Percentiles rank a stretch among this genome's conserved stretches.
These are phyloP conservation scores for Verasper variegatus DNA, from an alignment of 2,113 vertebrate species.

Conservation along the genomic window DNA sequence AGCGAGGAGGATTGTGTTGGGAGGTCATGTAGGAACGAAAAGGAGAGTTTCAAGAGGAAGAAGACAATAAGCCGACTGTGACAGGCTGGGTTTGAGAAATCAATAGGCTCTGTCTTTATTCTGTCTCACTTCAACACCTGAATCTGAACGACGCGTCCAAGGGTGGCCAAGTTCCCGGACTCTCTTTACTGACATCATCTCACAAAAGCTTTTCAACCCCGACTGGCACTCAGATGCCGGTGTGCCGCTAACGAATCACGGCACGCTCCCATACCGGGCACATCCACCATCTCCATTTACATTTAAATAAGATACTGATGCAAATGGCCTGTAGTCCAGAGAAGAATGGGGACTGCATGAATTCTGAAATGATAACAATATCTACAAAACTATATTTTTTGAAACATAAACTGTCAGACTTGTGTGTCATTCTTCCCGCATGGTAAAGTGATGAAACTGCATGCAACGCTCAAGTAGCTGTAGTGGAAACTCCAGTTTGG, in stretches of 20 bases:
- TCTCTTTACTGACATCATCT: constrained; percentile 43
- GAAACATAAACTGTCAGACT: constrained; percentile 4
- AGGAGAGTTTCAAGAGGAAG: constrained; percentile 63
- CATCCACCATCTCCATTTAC: constrained; percentile 34
- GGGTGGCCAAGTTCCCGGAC: constrained; percentile 33
- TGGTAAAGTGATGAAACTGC: constrained; percentile 63
- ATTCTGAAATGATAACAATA: constrained; percentile 32
- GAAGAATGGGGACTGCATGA: constrained; percentile 10
- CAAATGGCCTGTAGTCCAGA: constrained; percentile 11
- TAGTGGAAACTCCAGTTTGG: constrained; percentile 14
- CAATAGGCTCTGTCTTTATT: constrained; percentile 76
- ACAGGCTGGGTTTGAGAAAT: constrained; percentile 66
- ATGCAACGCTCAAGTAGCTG: constrained; percentile 36
- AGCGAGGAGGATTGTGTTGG: constrained; percentile 56
- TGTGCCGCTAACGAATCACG: constrained; percentile 3
- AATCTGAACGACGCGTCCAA: constrained; percentile 64
- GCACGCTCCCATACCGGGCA: background rate
- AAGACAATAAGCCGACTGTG: too few species aligned
- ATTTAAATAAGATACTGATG: constrained; percentile 33
- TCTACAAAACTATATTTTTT: background rate
- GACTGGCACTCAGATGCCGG: constrained; percentile 15
- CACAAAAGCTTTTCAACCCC: constrained; percentile 39
- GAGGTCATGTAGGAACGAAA: constrained; percentile 68
- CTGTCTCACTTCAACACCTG: constrained; percentile 71
- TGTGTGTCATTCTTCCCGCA: constrained; percentile 13